Base-by-base conservation (phyloP, 2,797 vertebrate species). In the Poecilia picta region DNA sequence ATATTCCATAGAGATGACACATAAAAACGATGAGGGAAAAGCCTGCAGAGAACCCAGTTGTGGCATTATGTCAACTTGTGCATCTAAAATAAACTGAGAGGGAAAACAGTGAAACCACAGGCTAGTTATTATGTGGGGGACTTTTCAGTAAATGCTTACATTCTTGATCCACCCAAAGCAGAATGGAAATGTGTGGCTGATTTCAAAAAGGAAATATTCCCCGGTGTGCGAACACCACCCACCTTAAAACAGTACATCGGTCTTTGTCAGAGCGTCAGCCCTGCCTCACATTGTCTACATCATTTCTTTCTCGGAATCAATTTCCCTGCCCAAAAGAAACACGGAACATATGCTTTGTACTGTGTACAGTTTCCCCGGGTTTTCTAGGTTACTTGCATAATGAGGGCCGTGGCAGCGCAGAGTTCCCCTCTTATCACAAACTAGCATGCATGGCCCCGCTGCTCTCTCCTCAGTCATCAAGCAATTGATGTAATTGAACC, bases 371-470 rank as follows among this genome's bases (percentile, higher is more conserved):
- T 94, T 94, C 91, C 89, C 89, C 74, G 85, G 92, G 81, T 93
- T 94, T 93, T 93, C 92, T 92, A 90, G 92, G 91, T 92, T 93
- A 89, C 93, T 91, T 89, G 92, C 92, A 95, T 94, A 95, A 97
- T 94, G 92, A 95, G 91, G 92, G 91, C 92, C 87, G 80, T 66
- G 93, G 95, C 93, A 92, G 97, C 96, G 97, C 96, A 93, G 96
- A 96, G 96, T 95, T 96, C 95, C 96, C 96, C 97, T 97, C 97
- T 98, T 98, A 98, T 98, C 97, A 96, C 97, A 96, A 96, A 97
- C 96, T 97, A 97, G 96, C 97, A 98, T 96, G 97, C 96, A 94
- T 96, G 97, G 96, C 97, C 97, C 97, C 93, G 95, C 95, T 97
- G 97, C 97, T 97, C 95, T 96, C 96, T 95, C 96, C 97, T 96